These are phyloP conservation scores for Calameuta idolon DNA, from an alignment of 2,888 invertebrate species.

Conservation along the genomic window DNA sequence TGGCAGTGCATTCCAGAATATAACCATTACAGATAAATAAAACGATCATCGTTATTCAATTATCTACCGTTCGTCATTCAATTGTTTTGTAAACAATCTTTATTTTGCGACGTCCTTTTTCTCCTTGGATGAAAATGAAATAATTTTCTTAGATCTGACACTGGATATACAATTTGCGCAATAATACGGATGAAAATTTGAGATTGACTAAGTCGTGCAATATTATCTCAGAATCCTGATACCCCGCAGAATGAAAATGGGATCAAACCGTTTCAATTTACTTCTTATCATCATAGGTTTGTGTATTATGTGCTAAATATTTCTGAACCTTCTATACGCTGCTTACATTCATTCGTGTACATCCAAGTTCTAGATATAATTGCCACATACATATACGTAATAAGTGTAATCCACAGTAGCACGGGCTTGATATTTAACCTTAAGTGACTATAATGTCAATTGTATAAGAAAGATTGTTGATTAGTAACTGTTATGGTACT, in stretches of 20 bases:
- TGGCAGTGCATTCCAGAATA: conserved; percentile 5
- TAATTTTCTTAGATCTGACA: neutral
- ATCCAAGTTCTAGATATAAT: neutral
- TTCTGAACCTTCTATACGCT: neutral
- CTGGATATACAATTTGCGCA: neutral
- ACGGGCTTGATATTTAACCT: neutral
- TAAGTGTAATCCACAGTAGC: neutral
- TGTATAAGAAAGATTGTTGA: neutral
- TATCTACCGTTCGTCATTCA: neutral
- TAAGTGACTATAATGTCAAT: neutral
- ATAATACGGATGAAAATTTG: neutral
- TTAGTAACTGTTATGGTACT: neutral
- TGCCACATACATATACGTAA: neutral
- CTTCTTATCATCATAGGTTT: conserved; percentile 9
- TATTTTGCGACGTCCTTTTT: conserved; percentile 14
- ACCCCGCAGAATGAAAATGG: neutral
- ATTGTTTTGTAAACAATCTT: conserved; percentile 22
- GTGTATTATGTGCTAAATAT: neutral
- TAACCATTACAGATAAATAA: neutral
- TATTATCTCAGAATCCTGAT: neutral
- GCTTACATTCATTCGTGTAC: neutral
- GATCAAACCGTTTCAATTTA: neutral
- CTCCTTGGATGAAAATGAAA: neutral
- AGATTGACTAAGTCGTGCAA: neutral
- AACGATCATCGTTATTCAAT: neutral